phyloP scores from a whole-genome alignment of 2,797 vertebrate species.

The Taenioides sp. region DNA sequence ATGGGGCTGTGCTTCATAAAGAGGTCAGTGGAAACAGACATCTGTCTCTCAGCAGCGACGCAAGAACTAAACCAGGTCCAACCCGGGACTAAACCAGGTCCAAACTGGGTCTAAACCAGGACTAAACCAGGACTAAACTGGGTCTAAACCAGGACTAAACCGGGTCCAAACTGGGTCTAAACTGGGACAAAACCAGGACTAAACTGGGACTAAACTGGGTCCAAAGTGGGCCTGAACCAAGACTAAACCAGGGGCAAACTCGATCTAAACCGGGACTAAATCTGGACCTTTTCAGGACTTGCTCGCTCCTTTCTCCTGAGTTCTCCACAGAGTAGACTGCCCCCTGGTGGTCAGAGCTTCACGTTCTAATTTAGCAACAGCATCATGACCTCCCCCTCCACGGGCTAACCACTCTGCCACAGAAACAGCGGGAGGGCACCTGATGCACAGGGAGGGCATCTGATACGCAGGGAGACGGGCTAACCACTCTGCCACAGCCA shows the following conservation, averaged over 20 bases:
- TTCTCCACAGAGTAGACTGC: neutral
- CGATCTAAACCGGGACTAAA: no score
- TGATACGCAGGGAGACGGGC: no score
- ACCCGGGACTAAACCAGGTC: neutral
- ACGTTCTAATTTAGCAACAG: neutral
- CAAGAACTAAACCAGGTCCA: neutral
- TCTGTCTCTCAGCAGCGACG: neutral
- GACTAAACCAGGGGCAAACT: neutral
- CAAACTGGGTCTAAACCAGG: neutral
- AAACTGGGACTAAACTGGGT: neutral
- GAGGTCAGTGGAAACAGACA: constrained; percentile 13
- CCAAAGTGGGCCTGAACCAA: neutral
- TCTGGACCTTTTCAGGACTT: no score
- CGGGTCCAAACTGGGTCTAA: neutral
- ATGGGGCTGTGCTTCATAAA: constrained; percentile 1
- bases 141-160: neutral
- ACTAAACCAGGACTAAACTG: neutral
- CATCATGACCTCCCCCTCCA: no score
- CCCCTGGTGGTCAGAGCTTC: neutral
- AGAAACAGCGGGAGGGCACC: no score
- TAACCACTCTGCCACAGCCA: no score
- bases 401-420: no score
- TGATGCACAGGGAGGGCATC: no score
- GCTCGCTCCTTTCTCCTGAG: neutral
- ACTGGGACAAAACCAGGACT: neutral